Evolutionary conservation across 2,888 invertebrate genomes (phyloP).

Genomic region (Protonemura montana): DNA sequence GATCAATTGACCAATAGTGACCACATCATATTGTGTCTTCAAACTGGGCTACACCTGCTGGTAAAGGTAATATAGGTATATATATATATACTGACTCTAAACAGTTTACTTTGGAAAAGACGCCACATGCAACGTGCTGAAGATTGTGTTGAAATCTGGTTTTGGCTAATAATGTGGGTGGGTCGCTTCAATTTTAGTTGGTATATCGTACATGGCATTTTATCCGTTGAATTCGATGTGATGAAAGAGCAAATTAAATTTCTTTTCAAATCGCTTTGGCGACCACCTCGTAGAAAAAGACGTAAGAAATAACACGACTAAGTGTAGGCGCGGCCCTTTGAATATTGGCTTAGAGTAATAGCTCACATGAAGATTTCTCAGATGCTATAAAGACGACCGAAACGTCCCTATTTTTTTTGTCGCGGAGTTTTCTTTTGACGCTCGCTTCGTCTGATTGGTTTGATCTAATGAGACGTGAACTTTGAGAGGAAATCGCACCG

Average conservation of each 20-base stretch:
- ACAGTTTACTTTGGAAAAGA: neutral
- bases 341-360: neutral
- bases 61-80: too few relatives aligned
- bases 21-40: slow-evolving; percentile 36
- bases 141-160: slow-evolving; percentile 25
- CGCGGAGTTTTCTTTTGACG: neutral
- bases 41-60: slow-evolving; percentile 37
- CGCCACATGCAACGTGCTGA: neutral
- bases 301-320: neutral
- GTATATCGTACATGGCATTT: neutral
- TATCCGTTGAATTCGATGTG: neutral
- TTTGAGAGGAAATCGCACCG: slow-evolving; percentile 15
- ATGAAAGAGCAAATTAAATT: slow-evolving; percentile 7
- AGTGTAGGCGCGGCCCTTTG: neutral
- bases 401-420: neutral
- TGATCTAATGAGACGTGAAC: slow-evolving; percentile 25
- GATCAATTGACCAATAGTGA: slow-evolving; percentile 42
- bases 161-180: slow-evolving; percentile 37
- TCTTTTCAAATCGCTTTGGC: neutral
- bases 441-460: neutral
- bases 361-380: neutral
- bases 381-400: neutral
- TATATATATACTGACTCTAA: neutral
- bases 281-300: neutral
- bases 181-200: slow-evolving; percentile 10